Base-by-base conservation (phyloP, 2,888 invertebrate genomes). In the Chymomyza procnemis region DNA sequence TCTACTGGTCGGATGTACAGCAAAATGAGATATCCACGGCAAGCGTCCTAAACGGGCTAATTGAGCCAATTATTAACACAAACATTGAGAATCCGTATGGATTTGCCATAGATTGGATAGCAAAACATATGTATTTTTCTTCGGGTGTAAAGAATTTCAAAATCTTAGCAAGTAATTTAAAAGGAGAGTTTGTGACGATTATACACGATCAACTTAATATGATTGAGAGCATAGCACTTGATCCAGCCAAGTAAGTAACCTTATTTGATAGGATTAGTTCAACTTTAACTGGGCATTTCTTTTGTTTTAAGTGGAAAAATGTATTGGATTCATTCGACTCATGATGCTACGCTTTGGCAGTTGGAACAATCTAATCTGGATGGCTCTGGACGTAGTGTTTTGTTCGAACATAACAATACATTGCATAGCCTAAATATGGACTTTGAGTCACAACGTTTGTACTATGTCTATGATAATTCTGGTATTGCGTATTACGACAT, bases 51-150 rank as follows among this genome's bases (percentile, higher is more conserved):
- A 93, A 93, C 69, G 94, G 95, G 22, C 92, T 94, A 3, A 93
- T 94, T 52, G 93, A 94, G 82, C 95, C 95, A 16, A 92, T 96
- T 67, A 94, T 95, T 60, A 96, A 96, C 89, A 94, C 95, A 56
- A 95, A 94, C 90, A 89, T 90, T 70, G 88, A 89, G 67, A 91
- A 90, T 64, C 91, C 91, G 0, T 89, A 88, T 65, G 96, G 95
- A 2, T 93, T 97, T 88, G 96, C 96, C 47, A 92, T 97, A 67
- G 97, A 97, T 92, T 96, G 96, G 95, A 93, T 95, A 67, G 95
- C 96, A 16, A 92, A 93, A 56, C 88, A 88, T 57, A 89, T 91
- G 90, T 91, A 88, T 64, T 94, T 96, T 88, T 94, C 94, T 0
- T 93, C 94, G 0, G 91, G 93, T 9, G 92, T 91, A 65, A 88